Percentiles rank a stretch among this genome's conserved stretches.
phyloP scores from a whole-genome alignment of 2,888 invertebrate genomes.

The Calameuta filiformis region DNA sequence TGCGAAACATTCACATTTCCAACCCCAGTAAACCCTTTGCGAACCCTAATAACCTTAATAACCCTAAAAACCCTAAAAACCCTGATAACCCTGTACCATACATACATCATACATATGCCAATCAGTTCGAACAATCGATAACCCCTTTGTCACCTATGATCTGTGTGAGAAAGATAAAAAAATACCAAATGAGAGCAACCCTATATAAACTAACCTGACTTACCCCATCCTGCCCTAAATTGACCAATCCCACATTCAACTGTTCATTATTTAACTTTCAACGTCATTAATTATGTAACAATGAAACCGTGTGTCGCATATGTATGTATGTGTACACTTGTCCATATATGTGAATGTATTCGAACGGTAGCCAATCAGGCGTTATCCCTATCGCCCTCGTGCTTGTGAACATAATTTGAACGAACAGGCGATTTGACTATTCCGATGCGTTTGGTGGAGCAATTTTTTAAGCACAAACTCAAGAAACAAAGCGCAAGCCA shows the following conservation, averaged over 20 bases:
- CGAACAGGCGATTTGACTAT: not conserved
- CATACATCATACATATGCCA: not conserved
- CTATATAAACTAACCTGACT: not conserved
- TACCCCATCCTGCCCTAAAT: not conserved
- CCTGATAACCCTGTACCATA: not conserved
- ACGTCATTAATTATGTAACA: not conserved
- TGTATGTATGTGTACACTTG: slow-evolving; percentile 3
- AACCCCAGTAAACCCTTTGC: slow-evolving; percentile 56
- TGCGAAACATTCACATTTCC: slow-evolving; percentile 75
- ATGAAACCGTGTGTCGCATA: not conserved
- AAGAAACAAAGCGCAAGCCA: no score
- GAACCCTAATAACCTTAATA: not conserved
- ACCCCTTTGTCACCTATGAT: not conserved
- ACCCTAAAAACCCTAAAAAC: not conserved
- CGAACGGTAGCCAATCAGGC: not conserved
- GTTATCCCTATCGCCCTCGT: not conserved
- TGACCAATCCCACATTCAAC: not conserved
- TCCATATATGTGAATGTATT: not conserved
- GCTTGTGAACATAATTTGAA: not conserved
- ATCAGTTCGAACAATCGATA: not conserved
- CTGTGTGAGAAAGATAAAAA: not conserved
- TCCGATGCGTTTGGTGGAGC: not conserved
- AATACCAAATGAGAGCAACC: not conserved
- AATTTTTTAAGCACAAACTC: no score
- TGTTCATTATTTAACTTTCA: not conserved